Conservation (phyloP, 2,888 invertebrate species). For the Polietes domitor region DNA sequence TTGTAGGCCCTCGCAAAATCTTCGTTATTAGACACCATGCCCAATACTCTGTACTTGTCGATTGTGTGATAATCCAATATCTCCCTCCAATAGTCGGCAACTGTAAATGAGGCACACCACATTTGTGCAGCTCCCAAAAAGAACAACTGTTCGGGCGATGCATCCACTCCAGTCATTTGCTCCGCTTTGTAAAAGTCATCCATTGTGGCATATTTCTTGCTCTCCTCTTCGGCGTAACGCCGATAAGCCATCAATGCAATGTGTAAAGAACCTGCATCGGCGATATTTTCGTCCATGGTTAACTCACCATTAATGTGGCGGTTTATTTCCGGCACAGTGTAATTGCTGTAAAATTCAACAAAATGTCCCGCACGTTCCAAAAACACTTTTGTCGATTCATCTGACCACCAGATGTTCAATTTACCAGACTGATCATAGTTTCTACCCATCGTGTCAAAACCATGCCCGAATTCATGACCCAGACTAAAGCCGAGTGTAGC, state of each 20-base stretch:
- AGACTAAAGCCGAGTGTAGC: too few relatives aligned
- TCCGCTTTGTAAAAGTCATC: conserved; percentile 68
- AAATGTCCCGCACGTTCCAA: too few relatives aligned
- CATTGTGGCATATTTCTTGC: conserved; percentile 22
- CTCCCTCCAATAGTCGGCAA: conserved; percentile 76
- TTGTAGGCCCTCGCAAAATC: conserved; percentile 75
- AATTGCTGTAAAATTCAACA: too few relatives aligned
- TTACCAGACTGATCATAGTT: too few relatives aligned
- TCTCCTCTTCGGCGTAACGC: conserved; percentile 69
- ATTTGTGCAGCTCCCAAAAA: conserved; percentile 77
- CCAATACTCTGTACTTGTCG: conserved; percentile 77
- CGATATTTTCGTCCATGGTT: too few relatives aligned
- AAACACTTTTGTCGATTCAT: too few relatives aligned
- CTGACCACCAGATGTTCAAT: too few relatives aligned
- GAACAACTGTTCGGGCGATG: conserved; percentile 77
- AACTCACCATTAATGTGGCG: too few relatives aligned
- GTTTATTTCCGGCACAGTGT: not conserved
- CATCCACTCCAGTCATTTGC: conserved; percentile 75
- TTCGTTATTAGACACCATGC: conserved; percentile 75
- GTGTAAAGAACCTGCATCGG: too few relatives aligned
- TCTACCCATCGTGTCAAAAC: too few relatives aligned
- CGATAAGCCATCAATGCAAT: too few relatives aligned
- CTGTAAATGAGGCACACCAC: conserved; percentile 76
- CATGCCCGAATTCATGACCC: too few relatives aligned
- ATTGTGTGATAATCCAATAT: conserved; percentile 73